Percentiles rank a stretch among this genome's conserved stretches.
phyloP scores from a whole-genome alignment of 1,140 invertebrate genomes.

The Listronotus bonariensis region DNA sequence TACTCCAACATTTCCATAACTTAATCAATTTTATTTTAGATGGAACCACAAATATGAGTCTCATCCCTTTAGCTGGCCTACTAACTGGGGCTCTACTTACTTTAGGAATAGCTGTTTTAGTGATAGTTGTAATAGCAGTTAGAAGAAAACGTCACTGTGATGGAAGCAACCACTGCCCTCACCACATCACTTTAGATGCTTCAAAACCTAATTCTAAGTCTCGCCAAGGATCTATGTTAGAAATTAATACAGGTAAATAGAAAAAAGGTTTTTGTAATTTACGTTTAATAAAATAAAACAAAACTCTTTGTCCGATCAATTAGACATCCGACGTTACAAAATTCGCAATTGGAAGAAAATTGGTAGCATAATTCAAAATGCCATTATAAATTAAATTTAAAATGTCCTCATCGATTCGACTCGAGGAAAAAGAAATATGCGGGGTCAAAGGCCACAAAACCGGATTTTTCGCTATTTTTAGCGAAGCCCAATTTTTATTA shows the following conservation, averaged over 20 bases:
- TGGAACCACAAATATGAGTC: constrained; percentile 62
- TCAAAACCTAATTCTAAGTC: constrained; percentile 49
- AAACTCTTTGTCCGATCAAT: neutral
- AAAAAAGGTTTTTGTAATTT: too few relatives aligned
- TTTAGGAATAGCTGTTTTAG: constrained; percentile 65
- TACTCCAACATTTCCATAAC: neutral
- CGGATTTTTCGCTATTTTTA: too few relatives aligned
- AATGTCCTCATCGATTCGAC: too few relatives aligned
- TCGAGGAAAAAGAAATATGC: too few relatives aligned
- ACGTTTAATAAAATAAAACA: too few relatives aligned
- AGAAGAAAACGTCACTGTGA: constrained; percentile 55
- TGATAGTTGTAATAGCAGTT: constrained; percentile 64
- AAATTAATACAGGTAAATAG: too few relatives aligned
- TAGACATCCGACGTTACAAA: too few relatives aligned
- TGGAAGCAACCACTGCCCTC: constrained; percentile 47
- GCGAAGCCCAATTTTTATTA: too few relatives aligned
- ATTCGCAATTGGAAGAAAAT: too few relatives aligned
- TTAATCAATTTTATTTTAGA: constrained; percentile 58
- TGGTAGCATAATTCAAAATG: too few relatives aligned
- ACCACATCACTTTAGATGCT: constrained; percentile 46
- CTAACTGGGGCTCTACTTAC: constrained; percentile 65
- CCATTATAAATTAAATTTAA: too few relatives aligned
- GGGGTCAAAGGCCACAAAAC: too few relatives aligned
- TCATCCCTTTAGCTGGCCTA: constrained; percentile 65
- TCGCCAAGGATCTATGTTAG: constrained; percentile 35